These are phyloP conservation scores for Rhombomys opimus DNA, from an alignment of 2,113 vertebrate species.

Conservation along the genomic window DNA sequence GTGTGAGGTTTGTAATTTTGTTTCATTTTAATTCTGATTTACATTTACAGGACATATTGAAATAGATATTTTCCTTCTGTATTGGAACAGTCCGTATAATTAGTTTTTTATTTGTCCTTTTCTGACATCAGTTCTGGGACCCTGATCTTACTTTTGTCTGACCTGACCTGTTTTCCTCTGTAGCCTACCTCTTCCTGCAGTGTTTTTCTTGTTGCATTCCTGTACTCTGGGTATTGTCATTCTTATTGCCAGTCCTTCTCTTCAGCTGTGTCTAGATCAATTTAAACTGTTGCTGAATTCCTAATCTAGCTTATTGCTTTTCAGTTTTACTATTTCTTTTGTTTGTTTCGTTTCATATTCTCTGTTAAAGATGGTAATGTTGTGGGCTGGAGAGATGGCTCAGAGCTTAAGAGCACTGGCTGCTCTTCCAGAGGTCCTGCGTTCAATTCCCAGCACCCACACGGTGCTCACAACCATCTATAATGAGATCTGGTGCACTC, in stretches of 20 bases:
- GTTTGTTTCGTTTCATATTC: conserved; percentile 26
- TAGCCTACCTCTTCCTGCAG: not conserved
- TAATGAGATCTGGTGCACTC: no score
- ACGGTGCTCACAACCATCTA: no score
- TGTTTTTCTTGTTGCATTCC: not conserved
- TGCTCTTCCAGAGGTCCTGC: no score
- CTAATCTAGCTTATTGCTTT: not conserved
- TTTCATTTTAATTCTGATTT: not conserved
- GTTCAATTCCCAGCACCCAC: no score
- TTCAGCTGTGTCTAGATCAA: not conserved
- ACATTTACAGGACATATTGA: not conserved
- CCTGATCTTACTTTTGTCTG: not conserved
- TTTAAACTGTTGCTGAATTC: conserved; percentile 2
- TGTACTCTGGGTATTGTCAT: not conserved
- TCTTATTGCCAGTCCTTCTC: not conserved
- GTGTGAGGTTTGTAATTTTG: not conserved
- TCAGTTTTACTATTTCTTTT: not conserved
- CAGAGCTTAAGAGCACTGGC: no score
- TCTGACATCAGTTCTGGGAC: not conserved
- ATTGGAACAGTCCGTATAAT: not conserved
- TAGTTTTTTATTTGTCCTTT: not conserved
- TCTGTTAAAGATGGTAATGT: not conserved
- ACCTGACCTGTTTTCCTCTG: not conserved
- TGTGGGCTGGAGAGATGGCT: no score
- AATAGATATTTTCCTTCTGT: conserved; percentile 7